Evolutionary conservation across 2,888 invertebrate genomes (phyloP), one percentile per base, ranked within the genome.

Genomic region (Miltochrista miniata): DNA sequence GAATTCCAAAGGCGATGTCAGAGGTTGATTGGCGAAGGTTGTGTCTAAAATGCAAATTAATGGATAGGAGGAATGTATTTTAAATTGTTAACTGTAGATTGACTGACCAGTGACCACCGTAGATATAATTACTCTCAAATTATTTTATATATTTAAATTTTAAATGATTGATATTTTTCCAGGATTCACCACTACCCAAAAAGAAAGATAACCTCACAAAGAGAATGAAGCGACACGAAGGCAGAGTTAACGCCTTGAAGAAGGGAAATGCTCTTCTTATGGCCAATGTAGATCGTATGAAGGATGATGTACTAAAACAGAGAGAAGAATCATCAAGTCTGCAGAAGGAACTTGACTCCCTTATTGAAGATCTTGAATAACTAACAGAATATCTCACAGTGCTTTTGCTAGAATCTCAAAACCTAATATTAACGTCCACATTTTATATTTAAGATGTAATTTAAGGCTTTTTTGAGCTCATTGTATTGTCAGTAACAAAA

Each of bases 181-280:
- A 95, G 93, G 95, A 95, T 60, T 93, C 95, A 12, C 93, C 95
- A 0, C 77, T 93, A 47, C 93, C 94, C 0, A 94, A 93, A 51
- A 94, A 95, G 80, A 95, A 95, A 68, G 92, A 91, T 2, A 95
- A 95, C 68, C 85, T 95, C 14, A 89, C 93, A 15, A 92, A 92
- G 46, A 90, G 95, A 48, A 84, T 94, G 1, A 96, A 96, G 75
- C 93, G 95, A 46, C 96, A 97, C 78, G 97, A 97, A 78, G 94
- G 95, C 42, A 93, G 95, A 56, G 90, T 97, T 9, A 93, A 95
- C 35, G 96, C 96, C 0, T 88, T 97, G 71, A 97, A 96, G 85
- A 98, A 98, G 77, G 97, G 97, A 61, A 98, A 97, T 75, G 96
- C 96, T 57, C 92, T 97, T 65, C 92, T 97, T 10, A 96, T 97